A percentile compares a stretch with the other conserved stretches of the same genome.
Conservation (phyloP, 1,140 invertebrate genomes). For the Tenebrio molitor region DNA sequence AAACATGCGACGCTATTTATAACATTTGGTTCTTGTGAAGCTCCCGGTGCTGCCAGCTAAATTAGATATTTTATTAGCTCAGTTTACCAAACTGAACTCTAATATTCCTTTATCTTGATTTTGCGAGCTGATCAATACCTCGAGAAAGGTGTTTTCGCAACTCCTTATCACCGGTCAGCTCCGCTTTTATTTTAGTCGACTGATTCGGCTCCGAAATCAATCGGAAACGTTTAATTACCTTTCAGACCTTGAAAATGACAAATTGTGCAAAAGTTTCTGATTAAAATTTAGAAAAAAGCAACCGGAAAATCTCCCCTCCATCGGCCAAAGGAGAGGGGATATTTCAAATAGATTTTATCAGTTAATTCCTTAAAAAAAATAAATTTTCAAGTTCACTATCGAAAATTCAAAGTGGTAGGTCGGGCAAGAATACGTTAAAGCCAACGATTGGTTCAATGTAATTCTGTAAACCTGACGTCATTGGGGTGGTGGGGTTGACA, state of each 20-base stretch:
- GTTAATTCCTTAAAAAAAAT: slow-evolving; percentile 32
- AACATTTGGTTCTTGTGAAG: slow-evolving; percentile 1
- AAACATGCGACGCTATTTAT: slow-evolving; percentile 8
- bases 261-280: not conserved
- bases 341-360: slow-evolving; percentile 8
- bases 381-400: slow-evolving; percentile 44
- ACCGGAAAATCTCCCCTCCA: not conserved
- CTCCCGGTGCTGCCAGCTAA: not conserved
- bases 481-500: slow-evolving; percentile 58
- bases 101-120: too few relatives aligned
- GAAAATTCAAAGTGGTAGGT: slow-evolving; percentile 52
- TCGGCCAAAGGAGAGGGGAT: not conserved
- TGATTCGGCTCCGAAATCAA: not conserved
- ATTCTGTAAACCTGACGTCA: slow-evolving; percentile 58
- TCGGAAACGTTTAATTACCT: not conserved
- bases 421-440: slow-evolving; percentile 51
- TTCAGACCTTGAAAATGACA: slow-evolving; percentile 21
- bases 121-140: not conserved
- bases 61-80: slow-evolving; percentile 6
- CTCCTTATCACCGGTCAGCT: not conserved
- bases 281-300: slow-evolving; percentile 14
- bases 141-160: not conserved
- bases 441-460: slow-evolving; percentile 58
- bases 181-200: too few relatives aligned
- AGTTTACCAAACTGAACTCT: too few relatives aligned